Conservation (phyloP, 1,140 invertebrate genomes). For the Aphelinus atriplicis region DNA sequence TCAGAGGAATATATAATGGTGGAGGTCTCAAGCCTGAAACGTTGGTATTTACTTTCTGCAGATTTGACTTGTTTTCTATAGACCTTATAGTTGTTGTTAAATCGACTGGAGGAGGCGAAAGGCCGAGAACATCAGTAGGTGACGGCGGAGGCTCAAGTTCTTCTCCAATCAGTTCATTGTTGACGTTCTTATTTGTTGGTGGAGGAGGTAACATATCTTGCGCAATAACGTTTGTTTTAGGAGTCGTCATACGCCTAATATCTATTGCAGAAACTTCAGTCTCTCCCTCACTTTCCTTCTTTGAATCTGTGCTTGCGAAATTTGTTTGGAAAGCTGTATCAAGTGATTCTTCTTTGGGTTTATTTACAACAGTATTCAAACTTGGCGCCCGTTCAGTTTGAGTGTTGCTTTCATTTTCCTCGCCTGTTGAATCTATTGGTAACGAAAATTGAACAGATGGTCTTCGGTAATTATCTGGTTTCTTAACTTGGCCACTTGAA, state of each 20-base stretch:
- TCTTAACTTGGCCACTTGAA: slow-evolving; percentile 47
- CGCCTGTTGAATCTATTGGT: slow-evolving; percentile 53
- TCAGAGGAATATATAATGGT: slow-evolving; percentile 57
- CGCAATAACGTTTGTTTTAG: slow-evolving; percentile 49
- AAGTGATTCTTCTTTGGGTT: slow-evolving; percentile 48
- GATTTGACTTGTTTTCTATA: slow-evolving; percentile 39
- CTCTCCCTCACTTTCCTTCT: slow-evolving; percentile 5
- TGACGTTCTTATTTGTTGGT: slow-evolving; percentile 40
- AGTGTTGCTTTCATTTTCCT: slow-evolving; percentile 55
- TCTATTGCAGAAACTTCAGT: slow-evolving; percentile 21
- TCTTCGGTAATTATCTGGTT: slow-evolving; percentile 43
- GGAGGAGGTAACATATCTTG: slow-evolving; percentile 61
- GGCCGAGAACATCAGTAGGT: slow-evolving; percentile 57
- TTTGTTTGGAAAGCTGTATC: slow-evolving; percentile 56
- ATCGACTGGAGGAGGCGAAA: slow-evolving; percentile 59
- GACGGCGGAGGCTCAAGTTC: slow-evolving; percentile 58
- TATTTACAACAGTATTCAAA: slow-evolving; percentile 45
- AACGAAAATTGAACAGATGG: slow-evolving; percentile 56
- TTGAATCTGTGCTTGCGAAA: slow-evolving; percentile 48
- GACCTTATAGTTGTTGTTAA: slow-evolving; percentile 53
- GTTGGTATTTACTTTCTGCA: slow-evolving; percentile 35
- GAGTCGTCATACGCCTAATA: slow-evolving; percentile 35
- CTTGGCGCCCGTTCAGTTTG: slow-evolving; percentile 56
- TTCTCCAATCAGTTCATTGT: slow-evolving; percentile 41
- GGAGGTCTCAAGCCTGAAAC: slow-evolving; percentile 55